Evolutionary conservation across 2,113 vertebrate genomes (phyloP).

Genomic region (Mellivora capensis): DNA sequence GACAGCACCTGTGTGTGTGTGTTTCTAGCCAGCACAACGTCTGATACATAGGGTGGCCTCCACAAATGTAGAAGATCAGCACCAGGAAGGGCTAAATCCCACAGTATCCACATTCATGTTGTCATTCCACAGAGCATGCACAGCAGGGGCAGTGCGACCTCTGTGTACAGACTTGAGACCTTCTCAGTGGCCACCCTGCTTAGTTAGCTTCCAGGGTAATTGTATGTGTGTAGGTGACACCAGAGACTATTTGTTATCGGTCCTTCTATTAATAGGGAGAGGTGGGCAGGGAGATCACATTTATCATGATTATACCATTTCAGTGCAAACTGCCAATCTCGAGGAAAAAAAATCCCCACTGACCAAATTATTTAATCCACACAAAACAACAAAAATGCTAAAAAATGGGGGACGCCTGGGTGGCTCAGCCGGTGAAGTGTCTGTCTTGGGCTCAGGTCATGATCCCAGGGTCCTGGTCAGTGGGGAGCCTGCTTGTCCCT

Average conservation of each 20-base stretch:
- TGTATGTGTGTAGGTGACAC: neutral
- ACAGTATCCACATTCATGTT: neutral
- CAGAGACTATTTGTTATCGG: neutral
- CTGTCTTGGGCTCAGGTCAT: neutral
- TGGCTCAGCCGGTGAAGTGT: neutral
- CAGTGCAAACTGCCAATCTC: neutral
- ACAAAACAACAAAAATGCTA: neutral
- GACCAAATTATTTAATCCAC: neutral
- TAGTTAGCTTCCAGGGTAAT: neutral
- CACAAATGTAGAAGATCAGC: neutral
- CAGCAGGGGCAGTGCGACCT: no score
- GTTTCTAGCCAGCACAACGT: neutral
- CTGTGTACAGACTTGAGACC: neutral
- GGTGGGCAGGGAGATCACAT: neutral
- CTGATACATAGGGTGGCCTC: neutral
- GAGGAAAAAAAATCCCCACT: neutral
- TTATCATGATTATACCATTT: neutral
- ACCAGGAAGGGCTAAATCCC: neutral
- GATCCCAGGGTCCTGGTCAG: neutral
- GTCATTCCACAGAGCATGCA: neutral
- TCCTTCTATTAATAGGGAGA: neutral
- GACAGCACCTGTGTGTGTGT: no score
- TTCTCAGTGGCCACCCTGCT: neutral
- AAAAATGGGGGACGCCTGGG: neutral
- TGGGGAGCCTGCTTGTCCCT: neutral